Evolutionary conservation across 1,140 invertebrate species (phyloP).

Genomic region (Drosophila carrolli): DNA sequence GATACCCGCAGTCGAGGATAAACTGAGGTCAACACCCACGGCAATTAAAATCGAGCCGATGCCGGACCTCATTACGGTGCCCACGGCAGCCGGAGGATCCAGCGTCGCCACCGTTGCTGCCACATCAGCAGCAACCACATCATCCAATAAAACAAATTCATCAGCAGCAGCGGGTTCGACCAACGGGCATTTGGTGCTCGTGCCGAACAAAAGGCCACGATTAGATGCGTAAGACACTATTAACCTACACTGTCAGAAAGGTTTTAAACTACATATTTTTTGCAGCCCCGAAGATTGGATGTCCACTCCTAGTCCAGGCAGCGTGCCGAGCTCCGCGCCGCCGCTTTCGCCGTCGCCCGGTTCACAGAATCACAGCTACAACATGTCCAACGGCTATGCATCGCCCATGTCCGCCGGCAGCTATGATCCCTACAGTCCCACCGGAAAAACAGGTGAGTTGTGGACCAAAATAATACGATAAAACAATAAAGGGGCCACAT

Average conservation of each 20-base stretch:
- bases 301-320: constrained; percentile 86
- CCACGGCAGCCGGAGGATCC: constrained; percentile 26
- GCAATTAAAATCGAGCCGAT: constrained; percentile 79
- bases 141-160: constrained; percentile 32
- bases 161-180: constrained; percentile 33
- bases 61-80: constrained; percentile 70
- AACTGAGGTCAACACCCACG: constrained; percentile 65
- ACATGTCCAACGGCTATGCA: constrained; percentile 91
- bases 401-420: constrained; percentile 92
- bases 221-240: constrained; percentile 70
- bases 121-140: constrained; percentile 4
- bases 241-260: background rate
- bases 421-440: constrained; percentile 94
- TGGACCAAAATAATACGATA: background rate
- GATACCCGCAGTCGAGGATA: constrained; percentile 66
- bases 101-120: constrained; percentile 2
- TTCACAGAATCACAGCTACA: constrained; percentile 86
- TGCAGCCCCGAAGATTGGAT: constrained; percentile 87
- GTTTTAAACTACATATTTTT: background rate
- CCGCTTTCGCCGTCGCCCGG: constrained; percentile 87
- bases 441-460: constrained; percentile 92
- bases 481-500: no score
- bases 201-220: constrained; percentile 70
- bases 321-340: constrained; percentile 87
- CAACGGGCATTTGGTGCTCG: constrained; percentile 73